phyloP scores from a whole-genome alignment of 2,113 vertebrate species.

The Chascanopsetta lugubris region DNA sequence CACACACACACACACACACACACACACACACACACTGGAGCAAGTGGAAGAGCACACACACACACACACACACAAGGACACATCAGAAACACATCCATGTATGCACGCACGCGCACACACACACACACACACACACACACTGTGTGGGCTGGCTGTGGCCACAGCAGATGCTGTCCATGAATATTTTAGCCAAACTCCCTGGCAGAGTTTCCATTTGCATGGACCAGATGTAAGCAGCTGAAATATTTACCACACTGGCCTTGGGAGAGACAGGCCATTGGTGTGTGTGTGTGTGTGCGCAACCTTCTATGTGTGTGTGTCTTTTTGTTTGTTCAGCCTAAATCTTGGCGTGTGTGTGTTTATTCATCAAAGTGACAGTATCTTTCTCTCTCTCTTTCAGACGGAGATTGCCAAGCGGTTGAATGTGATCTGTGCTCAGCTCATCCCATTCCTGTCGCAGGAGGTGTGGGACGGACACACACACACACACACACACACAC shows the following conservation, averaged over 20 bases:
- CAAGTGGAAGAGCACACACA: neutral
- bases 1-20: conserved; percentile 39
- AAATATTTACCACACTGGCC: conserved; percentile 83
- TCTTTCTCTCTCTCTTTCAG: conserved; percentile 72
- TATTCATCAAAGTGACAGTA: conserved; percentile 62
- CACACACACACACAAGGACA: conserved; percentile 21
- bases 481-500: conserved; percentile 39
- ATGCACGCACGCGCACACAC: conserved; percentile 34
- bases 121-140: conserved; percentile 13
- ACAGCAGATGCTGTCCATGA: conserved; percentile 83
- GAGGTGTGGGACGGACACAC: conserved; percentile 85
- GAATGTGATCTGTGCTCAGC: conserved; percentile 93
- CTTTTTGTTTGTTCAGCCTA: neutral
- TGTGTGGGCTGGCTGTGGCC: conserved; percentile 70
- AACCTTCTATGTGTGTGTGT: conserved; percentile 8
- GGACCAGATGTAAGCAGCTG: conserved; percentile 83
- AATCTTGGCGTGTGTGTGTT: conserved; percentile 7
- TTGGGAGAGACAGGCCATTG: conserved; percentile 64
- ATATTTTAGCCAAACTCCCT: conserved; percentile 81
- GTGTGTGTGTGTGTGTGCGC: conserved; percentile 16
- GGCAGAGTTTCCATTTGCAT: conserved; percentile 81
- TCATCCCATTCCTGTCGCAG: conserved; percentile 95
- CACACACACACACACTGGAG: conserved; percentile 38
- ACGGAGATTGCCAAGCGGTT: conserved; percentile 93
- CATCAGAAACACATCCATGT: too few species aligned